Evolutionary conservation across 2,888 invertebrate genomes (phyloP), one percentile per base, ranked within the genome.

Genomic region (Dryobota labecula): DNA sequence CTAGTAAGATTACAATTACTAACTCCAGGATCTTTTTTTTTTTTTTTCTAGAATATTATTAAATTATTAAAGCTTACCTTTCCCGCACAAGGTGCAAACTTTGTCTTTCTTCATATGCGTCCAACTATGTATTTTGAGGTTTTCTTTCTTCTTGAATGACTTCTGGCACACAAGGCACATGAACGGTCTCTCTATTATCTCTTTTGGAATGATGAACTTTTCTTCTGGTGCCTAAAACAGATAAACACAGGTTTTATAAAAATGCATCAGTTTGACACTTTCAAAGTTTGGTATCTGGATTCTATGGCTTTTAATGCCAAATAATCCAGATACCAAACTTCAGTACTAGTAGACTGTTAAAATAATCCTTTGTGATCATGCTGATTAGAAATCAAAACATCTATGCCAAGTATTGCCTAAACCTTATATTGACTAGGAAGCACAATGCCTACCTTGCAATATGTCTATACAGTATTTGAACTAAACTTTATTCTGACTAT

Each of bases 41-140:
- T 33, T 33, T 33, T 33, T 33, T 27, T 1, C 2, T 18, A 30
- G 51, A 41, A 53, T 9, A 24, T 13, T 6, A 43, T 53, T 27
- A 36, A 41, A 62, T 60, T 27, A 65, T 43, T 24, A 27, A 20
- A n/a, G 84, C 94, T 86, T 72, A 96, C 96, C 96, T 94, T 97
- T 97, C 5, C 97, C 97, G 86, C 98, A 98, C 85, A 97, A 97
- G 15, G 96, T 95, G 90, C 98, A 98, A 7, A 97, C 96, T 88
- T 98, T 97, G 47, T 97, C 97, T 89, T 98, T 98, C 77, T 98
- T 97, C 83, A 97, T 97, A 90, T 98, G 98, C 73, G 98, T 98
- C 80, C 97, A 97, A 86, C 97, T 97, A 91, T 98, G 98, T 65
- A 98, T 96, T 89, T 98, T 98, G 73, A 98, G 95, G 87, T 98